Evolutionary conservation across 1,140 invertebrate species (phyloP).

Genomic region (Orius insidiosus): DNA sequence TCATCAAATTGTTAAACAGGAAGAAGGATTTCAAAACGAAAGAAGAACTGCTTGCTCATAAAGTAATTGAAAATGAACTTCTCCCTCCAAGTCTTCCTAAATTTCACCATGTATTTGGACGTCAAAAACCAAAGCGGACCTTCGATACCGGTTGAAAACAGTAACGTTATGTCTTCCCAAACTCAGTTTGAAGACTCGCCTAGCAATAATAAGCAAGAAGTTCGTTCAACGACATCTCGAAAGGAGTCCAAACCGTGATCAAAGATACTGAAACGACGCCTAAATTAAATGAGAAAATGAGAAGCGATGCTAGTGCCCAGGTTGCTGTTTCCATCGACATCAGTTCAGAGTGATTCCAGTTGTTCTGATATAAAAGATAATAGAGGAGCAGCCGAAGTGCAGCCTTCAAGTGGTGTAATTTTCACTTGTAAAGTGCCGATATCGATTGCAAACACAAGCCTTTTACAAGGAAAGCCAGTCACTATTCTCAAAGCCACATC

Average conservation of each 20-base stretch:
- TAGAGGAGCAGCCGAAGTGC: neutral
- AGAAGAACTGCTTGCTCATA: slow-evolving; percentile 5
- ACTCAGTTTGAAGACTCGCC: slow-evolving; percentile 6
- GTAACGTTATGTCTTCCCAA: slow-evolving; percentile 6
- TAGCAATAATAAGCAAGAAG: neutral
- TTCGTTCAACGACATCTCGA: neutral
- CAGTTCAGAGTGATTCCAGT: neutral
- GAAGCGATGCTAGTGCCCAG: neutral
- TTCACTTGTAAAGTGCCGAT: slow-evolving; percentile 17
- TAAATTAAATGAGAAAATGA: neutral
- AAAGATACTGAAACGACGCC: slow-evolving; percentile 7
- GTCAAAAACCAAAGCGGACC: slow-evolving; percentile 27
- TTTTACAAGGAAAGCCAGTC: slow-evolving; percentile 18
- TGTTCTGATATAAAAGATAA: neutral
- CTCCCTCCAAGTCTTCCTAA: slow-evolving; percentile 37
- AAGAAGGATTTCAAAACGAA: slow-evolving; percentile 14
- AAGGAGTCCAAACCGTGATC: slow-evolving; percentile 12
- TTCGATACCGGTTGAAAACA: slow-evolving; percentile 1
- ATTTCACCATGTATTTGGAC: slow-evolving; percentile 63
- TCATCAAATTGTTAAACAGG: slow-evolving; percentile 11
- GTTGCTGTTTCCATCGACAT: neutral
- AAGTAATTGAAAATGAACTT: slow-evolving; percentile 9
- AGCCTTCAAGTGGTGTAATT: slow-evolving; percentile 16
- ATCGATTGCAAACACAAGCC: slow-evolving; percentile 10
- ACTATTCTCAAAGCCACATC: slow-evolving; percentile 17